phyloP scores from a whole-genome alignment of 53 echinoderm and acorn worm species.

The Mesocentrotus franciscanus region DNA sequence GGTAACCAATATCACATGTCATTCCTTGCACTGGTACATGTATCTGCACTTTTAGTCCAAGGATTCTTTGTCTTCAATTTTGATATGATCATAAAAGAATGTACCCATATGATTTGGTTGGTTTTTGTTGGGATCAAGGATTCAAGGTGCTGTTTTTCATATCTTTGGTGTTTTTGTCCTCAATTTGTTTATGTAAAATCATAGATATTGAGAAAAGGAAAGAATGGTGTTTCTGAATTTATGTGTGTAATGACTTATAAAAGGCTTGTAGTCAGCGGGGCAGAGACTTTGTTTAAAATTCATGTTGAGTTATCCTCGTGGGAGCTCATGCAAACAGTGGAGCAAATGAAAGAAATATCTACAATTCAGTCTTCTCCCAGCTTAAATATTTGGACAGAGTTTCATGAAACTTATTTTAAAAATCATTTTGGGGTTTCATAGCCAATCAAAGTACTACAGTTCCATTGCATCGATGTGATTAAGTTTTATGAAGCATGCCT shows the following conservation, averaged over 20 bases:
- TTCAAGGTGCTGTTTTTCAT: background rate
- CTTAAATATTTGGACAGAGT: too few species aligned
- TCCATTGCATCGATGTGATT: background rate
- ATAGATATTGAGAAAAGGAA: background rate
- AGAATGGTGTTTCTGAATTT: background rate
- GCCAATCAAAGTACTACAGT: too few species aligned
- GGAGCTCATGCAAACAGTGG: too few species aligned
- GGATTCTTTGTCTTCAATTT: slow-evolving; percentile 10
- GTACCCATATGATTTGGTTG: background rate
- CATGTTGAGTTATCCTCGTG: too few species aligned
- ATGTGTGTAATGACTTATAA: background rate
- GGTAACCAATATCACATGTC: slow-evolving; percentile 42
- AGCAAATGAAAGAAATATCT: too few species aligned
- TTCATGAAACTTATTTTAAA: background rate
- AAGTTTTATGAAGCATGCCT: background rate
- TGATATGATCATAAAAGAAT: slow-evolving; percentile 17
- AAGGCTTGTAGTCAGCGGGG: background rate
- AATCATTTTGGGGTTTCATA: background rate
- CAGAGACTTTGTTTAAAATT: background rate
- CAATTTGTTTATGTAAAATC: background rate
- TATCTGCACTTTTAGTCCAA: slow-evolving; percentile 1
- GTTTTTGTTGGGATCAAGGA: background rate
- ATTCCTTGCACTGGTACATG: background rate
- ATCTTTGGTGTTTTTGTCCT: background rate
- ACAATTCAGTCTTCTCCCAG: too few species aligned